A percentile compares a stretch with the other conserved stretches of the same genome.
Conservation (phyloP, 2,113 vertebrate species). For the Fulica atra region DNA sequence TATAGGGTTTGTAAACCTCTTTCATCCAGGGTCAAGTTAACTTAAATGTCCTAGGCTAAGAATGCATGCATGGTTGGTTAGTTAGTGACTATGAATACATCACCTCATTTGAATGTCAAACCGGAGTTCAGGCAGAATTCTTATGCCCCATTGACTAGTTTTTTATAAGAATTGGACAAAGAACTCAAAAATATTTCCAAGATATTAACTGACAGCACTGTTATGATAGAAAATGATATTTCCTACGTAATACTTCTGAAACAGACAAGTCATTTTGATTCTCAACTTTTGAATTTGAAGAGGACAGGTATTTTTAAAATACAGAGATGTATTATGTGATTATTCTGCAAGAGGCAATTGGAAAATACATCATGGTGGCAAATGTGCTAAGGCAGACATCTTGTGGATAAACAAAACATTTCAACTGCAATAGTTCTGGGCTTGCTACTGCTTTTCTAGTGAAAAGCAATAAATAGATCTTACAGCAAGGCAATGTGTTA, state of each 20-base stretch:
- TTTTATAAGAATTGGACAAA: background rate
- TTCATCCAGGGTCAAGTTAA: background rate
- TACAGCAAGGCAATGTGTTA: background rate
- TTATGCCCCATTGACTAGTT: background rate
- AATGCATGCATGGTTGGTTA: background rate
- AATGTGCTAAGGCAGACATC: background rate
- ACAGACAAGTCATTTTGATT: background rate
- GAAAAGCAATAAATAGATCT: background rate
- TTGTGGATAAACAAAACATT: slow-evolving; percentile 16
- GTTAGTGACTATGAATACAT: background rate
- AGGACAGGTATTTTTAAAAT: background rate
- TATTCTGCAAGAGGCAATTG: background rate
- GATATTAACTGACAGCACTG: background rate
- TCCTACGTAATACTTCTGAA: background rate
- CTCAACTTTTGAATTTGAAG: background rate
- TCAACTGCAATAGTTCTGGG: background rate
- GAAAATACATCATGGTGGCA: background rate
- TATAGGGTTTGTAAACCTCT: background rate
- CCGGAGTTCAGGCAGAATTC: background rate
- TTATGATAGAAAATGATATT: background rate
- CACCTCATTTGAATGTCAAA: background rate
- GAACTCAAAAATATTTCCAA: background rate
- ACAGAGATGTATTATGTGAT: background rate
- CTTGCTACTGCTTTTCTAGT: background rate
- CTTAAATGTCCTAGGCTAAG: background rate